These are phyloP conservation scores for Trochalopteron elliotii DNA, from an alignment of 2,113 vertebrate genomes.

Conservation along the genomic window DNA sequence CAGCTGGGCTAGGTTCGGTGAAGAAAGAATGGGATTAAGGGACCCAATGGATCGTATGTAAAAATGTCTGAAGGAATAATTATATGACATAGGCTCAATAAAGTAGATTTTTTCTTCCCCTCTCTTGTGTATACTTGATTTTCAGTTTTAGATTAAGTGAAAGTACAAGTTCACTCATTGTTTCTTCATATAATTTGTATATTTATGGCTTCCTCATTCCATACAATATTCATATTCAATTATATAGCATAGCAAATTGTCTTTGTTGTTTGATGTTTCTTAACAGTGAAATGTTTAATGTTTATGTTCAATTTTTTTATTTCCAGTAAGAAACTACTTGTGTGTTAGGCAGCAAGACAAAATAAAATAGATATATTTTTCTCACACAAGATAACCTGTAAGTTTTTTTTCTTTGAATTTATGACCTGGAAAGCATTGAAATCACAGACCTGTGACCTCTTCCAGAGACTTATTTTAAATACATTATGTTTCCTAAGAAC, in stretches of 20 bases:
- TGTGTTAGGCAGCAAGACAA: neutral
- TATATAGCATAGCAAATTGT: neutral
- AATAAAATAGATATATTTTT: neutral
- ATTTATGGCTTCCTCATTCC: neutral
- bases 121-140: neutral
- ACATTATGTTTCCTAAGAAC: neutral
- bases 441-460: neutral
- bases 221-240: neutral
- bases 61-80: neutral
- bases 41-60: neutral
- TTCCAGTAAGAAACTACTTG: neutral
- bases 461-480: neutral
- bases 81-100: neutral
- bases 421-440: neutral
- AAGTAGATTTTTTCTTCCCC: neutral
- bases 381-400: neutral
- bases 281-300: neutral
- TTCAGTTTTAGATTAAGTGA: neutral
- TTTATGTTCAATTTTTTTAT: neutral
- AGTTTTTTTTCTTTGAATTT: neutral
- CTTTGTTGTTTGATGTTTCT: neutral
- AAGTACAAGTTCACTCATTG: neutral
- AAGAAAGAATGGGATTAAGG: neutral
- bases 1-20: neutral
- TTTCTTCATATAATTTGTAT: neutral